Evolutionary conservation across 1,140 invertebrate genomes (phyloP).

Genomic region (Grapholita molesta): DNA sequence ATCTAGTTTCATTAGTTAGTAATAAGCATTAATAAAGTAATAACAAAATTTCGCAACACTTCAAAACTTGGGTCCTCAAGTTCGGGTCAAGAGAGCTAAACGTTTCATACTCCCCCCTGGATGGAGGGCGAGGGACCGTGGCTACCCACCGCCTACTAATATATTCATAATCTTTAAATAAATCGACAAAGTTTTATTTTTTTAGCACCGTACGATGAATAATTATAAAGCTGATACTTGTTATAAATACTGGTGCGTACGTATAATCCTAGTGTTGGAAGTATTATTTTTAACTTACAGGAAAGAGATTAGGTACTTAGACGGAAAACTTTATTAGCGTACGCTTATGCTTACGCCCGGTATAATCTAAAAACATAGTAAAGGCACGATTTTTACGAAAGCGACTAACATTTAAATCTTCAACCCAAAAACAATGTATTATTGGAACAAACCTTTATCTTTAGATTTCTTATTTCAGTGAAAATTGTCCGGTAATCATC

Average conservation of each 20-base stretch:
- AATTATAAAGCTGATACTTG: neutral
- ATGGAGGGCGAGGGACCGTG: neutral
- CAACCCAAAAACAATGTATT: too few species aligned
- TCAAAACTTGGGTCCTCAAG: slow-evolving; percentile 7
- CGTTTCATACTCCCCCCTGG: neutral
- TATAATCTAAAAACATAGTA: too few species aligned
- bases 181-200: slow-evolving; percentile 17
- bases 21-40: neutral
- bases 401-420: too few species aligned
- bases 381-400: too few species aligned
- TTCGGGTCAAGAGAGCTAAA: slow-evolving; percentile 11
- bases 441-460: too few species aligned
- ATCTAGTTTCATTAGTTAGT: neutral
- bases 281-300: too few species aligned
- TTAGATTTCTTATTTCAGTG: too few species aligned
- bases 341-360: too few species aligned
- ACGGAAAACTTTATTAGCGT: too few species aligned
- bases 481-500: too few species aligned
- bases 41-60: neutral
- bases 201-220: slow-evolving; percentile 13
- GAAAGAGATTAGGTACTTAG: too few species aligned
- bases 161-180: slow-evolving; percentile 17
- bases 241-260: neutral
- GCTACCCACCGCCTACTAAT: neutral
- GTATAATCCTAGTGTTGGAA: neutral